phyloP scores from a whole-genome alignment of 2,888 invertebrate species.

The Papilio demoleus region DNA sequence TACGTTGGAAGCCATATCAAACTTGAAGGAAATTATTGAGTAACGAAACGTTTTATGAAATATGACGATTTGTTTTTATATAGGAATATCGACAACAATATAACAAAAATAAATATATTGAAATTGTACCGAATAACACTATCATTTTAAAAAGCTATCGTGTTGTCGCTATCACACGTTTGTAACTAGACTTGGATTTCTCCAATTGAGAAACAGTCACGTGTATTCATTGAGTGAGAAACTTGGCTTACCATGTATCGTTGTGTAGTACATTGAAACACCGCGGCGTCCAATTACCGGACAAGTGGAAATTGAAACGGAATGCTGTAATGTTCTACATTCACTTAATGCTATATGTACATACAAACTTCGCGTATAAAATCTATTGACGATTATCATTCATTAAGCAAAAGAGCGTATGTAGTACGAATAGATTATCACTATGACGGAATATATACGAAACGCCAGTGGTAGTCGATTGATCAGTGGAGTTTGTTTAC shows the following conservation, averaged over 20 bases:
- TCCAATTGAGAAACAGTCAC: constrained; percentile 11
- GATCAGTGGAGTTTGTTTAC: background rate
- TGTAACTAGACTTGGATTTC: no score
- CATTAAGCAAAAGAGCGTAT: constrained; percentile 3
- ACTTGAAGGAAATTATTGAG: background rate
- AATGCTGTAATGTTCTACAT: constrained; percentile 21
- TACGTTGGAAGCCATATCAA: constrained; percentile 29
- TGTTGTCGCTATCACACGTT: constrained; percentile 20
- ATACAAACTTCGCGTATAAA: constrained; percentile 14
- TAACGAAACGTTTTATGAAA: background rate
- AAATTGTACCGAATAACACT: constrained; percentile 11
- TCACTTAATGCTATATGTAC: constrained; percentile 1
- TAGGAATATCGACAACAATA: no score
- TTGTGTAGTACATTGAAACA: constrained; percentile 13
- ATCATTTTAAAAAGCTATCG: constrained; percentile 9
- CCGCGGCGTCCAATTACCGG: constrained; percentile 17
- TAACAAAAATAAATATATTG: background rate
- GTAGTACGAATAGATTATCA: background rate
- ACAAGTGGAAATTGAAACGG: constrained; percentile 20
- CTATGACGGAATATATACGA: background rate
- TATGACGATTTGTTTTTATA: background rate
- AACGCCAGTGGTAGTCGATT: no score
- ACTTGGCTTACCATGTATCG: constrained; percentile 5
- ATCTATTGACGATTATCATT: constrained; percentile 5
- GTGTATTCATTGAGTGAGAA: constrained; percentile 17